These are phyloP conservation scores for Parnassius smintheus DNA, from an alignment of 2,888 invertebrate species.

Conservation along the genomic window DNA sequence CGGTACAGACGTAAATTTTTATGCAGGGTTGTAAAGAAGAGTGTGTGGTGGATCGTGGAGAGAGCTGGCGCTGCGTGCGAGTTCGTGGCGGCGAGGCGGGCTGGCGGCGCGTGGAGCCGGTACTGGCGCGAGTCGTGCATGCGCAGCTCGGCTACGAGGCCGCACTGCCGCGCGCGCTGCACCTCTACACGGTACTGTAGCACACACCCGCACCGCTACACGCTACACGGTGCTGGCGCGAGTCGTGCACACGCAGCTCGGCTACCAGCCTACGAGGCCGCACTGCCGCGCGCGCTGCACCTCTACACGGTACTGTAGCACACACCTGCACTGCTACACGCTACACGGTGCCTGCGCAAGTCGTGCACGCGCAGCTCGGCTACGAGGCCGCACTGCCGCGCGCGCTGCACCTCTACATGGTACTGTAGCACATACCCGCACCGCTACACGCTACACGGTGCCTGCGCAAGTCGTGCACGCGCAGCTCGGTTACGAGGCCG, in stretches of 20 bases:
- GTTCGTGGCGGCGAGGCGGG: constrained; percentile 60
- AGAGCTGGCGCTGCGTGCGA: constrained; percentile 48
- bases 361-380: constrained; percentile 39
- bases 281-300: constrained; percentile 60
- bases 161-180: constrained; percentile 41
- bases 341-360: constrained; percentile 48
- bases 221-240: constrained; percentile 52
- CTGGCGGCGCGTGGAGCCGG: constrained; percentile 57
- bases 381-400: constrained; percentile 46
- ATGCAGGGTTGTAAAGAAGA: constrained; percentile 91
- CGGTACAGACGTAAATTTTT: too few relatives aligned
- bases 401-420: constrained; percentile 48
- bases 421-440: background rate
- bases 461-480: constrained; percentile 50
- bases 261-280: constrained; percentile 32
- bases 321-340: too few relatives aligned
- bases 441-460: constrained; percentile 37
- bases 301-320: background rate
- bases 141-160: constrained; percentile 63
- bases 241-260: constrained; percentile 50
- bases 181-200: constrained; percentile 59
- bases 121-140: constrained; percentile 61
- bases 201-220: constrained; percentile 50
- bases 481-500: constrained; percentile 28
- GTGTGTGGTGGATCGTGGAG: constrained; percentile 62